A percentile compares a stretch with the other conserved stretches of the same genome.
These are phyloP conservation scores for Podocnemis expansa DNA, from an alignment of 2,113 vertebrate genomes.

Conservation along the genomic window DNA sequence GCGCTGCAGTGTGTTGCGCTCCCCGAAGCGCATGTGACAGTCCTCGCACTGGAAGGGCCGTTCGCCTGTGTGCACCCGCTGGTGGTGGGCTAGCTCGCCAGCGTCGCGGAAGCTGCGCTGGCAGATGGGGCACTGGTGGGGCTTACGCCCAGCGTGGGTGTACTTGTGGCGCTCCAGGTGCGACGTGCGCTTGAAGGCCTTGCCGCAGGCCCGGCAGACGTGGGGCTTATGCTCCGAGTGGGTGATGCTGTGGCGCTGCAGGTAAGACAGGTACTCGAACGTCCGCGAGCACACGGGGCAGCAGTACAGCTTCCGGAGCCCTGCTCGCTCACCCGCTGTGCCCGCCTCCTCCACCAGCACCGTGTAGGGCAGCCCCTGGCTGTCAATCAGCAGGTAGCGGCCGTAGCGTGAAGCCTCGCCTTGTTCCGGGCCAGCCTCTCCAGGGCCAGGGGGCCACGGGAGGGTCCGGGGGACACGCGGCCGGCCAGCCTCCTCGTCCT, in stretches of 20 bases:
- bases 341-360: conserved; percentile 60
- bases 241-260: conserved; percentile 89
- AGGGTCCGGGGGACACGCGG: background rate
- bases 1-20: conserved; percentile 84
- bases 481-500: background rate
- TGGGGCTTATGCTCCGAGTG: conserved; percentile 91
- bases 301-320: conserved; percentile 82
- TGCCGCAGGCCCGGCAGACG: conserved; percentile 85
- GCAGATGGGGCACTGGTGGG: conserved; percentile 86
- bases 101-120: conserved; percentile 85
- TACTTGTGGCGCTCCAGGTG: conserved; percentile 88
- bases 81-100: conserved; percentile 85
- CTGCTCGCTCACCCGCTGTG: background rate
- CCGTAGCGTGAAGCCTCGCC: conserved; percentile 26
- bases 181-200: conserved; percentile 90
- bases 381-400: conserved; percentile 72
- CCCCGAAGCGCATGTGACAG: conserved; percentile 85
- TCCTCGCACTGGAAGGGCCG: conserved; percentile 87
- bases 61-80: conserved; percentile 86
- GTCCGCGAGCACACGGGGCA: conserved; percentile 86
- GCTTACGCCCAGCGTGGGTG: conserved; percentile 86
- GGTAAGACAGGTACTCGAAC: conserved; percentile 89
- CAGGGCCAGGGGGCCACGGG: background rate
- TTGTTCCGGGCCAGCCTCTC: background rate
- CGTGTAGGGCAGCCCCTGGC: conserved; percentile 69